Evolutionary conservation across 2,113 vertebrate genomes (phyloP).

Genomic region (Galeopterus variegatus): DNA sequence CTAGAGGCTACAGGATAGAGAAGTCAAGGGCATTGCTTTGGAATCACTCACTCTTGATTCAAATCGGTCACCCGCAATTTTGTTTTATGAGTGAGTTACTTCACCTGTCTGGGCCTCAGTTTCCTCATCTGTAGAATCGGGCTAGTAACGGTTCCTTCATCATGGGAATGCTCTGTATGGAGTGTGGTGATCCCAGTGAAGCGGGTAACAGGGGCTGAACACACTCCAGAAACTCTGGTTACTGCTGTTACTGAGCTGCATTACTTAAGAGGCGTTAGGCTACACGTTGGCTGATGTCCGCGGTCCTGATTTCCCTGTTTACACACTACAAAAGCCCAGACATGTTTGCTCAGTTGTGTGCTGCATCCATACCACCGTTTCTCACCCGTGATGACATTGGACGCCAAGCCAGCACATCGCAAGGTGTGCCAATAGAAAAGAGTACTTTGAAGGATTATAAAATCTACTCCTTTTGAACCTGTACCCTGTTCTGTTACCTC

Average conservation of each 20-base stretch:
- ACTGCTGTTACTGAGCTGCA: accelerated
- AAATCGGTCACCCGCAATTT: background rate
- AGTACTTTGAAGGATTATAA: accelerated
- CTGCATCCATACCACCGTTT: accelerated
- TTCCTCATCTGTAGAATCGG: too few relatives aligned
- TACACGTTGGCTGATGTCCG: accelerated
- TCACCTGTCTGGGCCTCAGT: background rate
- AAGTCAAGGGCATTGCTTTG: too few relatives aligned
- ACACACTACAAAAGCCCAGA: background rate
- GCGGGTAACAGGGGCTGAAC: too few relatives aligned
- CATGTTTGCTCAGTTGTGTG: accelerated
- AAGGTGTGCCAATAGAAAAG: too few relatives aligned
- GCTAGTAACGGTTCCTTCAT: accelerated
- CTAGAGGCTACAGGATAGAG: background rate
- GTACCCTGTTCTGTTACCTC: accelerated
- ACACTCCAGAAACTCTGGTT: background rate
- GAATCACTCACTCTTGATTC: background rate
- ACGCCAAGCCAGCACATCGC: accelerated
- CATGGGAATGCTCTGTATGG: background rate
- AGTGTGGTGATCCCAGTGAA: accelerated
- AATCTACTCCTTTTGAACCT: too few relatives aligned
- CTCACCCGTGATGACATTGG: too few relatives aligned
- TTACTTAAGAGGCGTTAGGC: background rate
- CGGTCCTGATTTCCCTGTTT: background rate
- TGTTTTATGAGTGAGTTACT: background rate